phyloP scores from a whole-genome alignment of 37 sponge, comb jelly and placozoan genomes.

The Cliona cf. orientalis region DNA sequence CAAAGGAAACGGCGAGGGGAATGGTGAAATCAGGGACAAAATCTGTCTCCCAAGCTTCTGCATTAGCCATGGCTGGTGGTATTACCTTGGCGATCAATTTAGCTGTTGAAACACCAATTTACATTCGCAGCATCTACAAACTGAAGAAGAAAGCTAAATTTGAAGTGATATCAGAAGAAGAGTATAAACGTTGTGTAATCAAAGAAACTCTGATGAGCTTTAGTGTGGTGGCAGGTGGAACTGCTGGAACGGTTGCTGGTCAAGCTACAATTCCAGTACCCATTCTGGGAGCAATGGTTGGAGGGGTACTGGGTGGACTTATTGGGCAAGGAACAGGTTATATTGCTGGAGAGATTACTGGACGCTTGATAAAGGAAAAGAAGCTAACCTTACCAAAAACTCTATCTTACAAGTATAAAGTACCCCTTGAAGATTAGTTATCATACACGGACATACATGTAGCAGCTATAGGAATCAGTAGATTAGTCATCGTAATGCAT shows the following conservation, averaged over 20 bases:
- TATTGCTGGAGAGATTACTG: conserved; percentile 19
- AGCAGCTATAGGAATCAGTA: too few species aligned
- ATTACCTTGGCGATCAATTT: neutral
- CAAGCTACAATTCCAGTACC: conserved; percentile 41
- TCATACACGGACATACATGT: too few species aligned
- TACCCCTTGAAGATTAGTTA: too few species aligned
- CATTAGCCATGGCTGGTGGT: conserved; percentile 12
- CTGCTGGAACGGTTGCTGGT: conserved; percentile 27
- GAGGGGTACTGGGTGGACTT: conserved; percentile 12
- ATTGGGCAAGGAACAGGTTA: conserved; percentile 16
- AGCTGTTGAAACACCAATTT: conserved; percentile 19
- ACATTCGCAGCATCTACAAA: conserved; percentile 17
- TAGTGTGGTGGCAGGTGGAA: conserved; percentile 10
- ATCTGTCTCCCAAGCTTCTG: too few species aligned
- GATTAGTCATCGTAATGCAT: too few species aligned
- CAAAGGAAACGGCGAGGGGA: too few species aligned
- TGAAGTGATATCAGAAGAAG: conserved; percentile 18
- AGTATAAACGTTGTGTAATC: conserved; percentile 32
- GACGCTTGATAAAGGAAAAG: too few species aligned
- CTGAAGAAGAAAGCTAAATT: conserved; percentile 36
- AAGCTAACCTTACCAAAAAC: too few species aligned
- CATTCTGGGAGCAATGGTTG: conserved; percentile 38
- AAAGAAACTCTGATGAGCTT: neutral
- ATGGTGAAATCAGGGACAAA: too few species aligned
- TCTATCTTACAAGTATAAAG: too few species aligned